Base-by-base conservation (phyloP, 2,797 vertebrate species). In the Heterohyrax brucei region DNA sequence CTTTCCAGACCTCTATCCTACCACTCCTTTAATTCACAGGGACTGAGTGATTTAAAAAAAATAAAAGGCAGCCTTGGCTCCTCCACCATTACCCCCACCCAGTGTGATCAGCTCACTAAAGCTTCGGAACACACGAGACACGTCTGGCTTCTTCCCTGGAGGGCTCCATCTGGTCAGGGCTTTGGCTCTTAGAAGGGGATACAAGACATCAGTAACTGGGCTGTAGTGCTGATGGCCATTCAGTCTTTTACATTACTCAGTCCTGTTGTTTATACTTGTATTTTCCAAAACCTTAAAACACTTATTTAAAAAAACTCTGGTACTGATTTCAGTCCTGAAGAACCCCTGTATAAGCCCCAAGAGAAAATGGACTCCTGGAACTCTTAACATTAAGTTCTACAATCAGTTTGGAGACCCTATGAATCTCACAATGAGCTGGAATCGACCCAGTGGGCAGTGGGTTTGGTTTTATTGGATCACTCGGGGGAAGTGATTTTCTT, bases 331-430 rank as follows among this genome's bases (percentile, higher is more conserved):
- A 73, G 76, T 30, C 7, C 68, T 89, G 4, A 92, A 96, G 68
- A 80, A 91, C 75, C 44, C n/a, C 30, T 59, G 13, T 10, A 26
- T 83, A 91, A 76, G 66, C 39, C 39, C 77, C 18, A 26, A 5
- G 44, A 18, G 30, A 50, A 95, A 90, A 95, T 14, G 16, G n/a
- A 89, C 39, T 87, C 56, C 79, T 68, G 12, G 89, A 95, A 84
- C 19, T 68, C 75, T 76, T 76, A 86, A 44, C 50, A 82, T 44
- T 80, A 53, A 77, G 30, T 72, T 77, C 50, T 53, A 64, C 62
- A 82, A 81, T 44, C 24, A 68, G 46, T 18, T 30, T 86, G 39
- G 39, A 39, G 39, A 39, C 39, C 39, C 39, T 39, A 39, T 39
- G 39, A 39, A 39, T 39, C 39, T 39, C 39, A 39, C 39, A 39